Percentiles rank a stretch among this genome's conserved stretches.
Conservation (phyloP, 2,797 vertebrate genomes). For the Myotis vivesi region DNA sequence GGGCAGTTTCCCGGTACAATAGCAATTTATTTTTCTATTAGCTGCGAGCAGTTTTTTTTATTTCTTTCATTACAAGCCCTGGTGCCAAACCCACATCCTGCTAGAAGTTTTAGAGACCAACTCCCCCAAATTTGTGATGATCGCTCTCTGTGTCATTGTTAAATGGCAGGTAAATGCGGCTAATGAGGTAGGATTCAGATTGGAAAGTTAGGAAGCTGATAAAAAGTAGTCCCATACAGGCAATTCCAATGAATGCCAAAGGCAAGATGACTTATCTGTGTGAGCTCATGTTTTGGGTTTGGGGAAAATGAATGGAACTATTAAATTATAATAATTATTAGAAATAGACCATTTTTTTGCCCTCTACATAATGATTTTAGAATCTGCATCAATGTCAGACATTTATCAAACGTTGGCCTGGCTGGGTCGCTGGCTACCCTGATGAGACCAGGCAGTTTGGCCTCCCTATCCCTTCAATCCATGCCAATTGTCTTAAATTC, state of each 20-base stretch:
- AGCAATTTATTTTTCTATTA: constrained; percentile 63
- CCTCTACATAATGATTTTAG: not conserved
- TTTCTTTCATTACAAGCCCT: constrained; percentile 21
- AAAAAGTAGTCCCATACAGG: not conserved
- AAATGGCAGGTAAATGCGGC: not conserved
- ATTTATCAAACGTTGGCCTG: not conserved
- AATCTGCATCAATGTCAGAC: not conserved
- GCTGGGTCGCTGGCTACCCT: not conserved
- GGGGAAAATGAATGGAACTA: not conserved
- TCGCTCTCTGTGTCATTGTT: not conserved
- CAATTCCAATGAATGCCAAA: not conserved
- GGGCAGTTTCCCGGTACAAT: constrained; percentile 8
- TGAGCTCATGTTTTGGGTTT: constrained; percentile 29
- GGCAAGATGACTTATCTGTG: not conserved
- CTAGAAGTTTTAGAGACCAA: not conserved
- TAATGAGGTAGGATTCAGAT: constrained; percentile 1
- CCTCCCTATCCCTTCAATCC: not conserved
- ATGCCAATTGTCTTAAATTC: not conserved
- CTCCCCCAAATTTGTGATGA: not conserved
- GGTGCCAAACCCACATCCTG: not conserved
- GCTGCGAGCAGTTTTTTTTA: not conserved
- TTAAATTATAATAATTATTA: not conserved
- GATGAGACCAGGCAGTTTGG: not conserved
- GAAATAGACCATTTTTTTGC: constrained; percentile 1
- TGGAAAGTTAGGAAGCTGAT: constrained; percentile 42